Base-by-base conservation (phyloP, 1,140 invertebrate species). In the Panagrolaimus sp. region DNA sequence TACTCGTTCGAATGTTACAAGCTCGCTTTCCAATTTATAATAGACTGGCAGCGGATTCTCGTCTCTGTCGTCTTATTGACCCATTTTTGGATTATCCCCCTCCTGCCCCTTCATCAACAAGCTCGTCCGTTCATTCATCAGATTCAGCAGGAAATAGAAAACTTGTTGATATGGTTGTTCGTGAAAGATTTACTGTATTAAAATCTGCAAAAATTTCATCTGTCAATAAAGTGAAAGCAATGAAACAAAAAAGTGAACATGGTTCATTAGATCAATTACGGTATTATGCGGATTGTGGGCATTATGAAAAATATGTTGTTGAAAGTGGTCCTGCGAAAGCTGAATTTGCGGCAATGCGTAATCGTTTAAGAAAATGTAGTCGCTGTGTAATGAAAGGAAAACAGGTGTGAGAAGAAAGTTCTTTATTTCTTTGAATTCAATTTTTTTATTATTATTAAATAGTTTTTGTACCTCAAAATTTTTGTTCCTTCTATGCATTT, bases 21-120 rank as follows among this genome's bases (percentile, higher is more conserved):
- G 14, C 27, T 20, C 64, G 65, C 38, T 68, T 72, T 20, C 70
- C 70, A 14, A 62, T 72, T 47, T 72, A 75, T 63, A 73, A 73
- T 42, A 47, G 71, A 23, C 65, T 72, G n/a, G 20, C 71, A 38
- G 63, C 57, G n/a, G 71, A 72, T 68, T 43, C 65, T 8, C 23
- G 65, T 23, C 63, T 72, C 13, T 72, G 71, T 61, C 71, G 71
- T 20, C 65, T 72, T n/a, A 42, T 72, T n/a, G 72, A 72, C 14
- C 63, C 71, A 27, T 72, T 68, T 71, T n/a, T 72, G 53, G 51
- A 63, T 65, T 47, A 51, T 27, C 38, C 67, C 43, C 25, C 23
- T 63, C n/a, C 45, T 9, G 14, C 69, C 0, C 47, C 9, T n/a
- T 42, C 69, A 0, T 70, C 68, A 23, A 44, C 53, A 13, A 38